phyloP scores from a whole-genome alignment of 2,888 invertebrate genomes.

The Conchocele bisecta region DNA sequence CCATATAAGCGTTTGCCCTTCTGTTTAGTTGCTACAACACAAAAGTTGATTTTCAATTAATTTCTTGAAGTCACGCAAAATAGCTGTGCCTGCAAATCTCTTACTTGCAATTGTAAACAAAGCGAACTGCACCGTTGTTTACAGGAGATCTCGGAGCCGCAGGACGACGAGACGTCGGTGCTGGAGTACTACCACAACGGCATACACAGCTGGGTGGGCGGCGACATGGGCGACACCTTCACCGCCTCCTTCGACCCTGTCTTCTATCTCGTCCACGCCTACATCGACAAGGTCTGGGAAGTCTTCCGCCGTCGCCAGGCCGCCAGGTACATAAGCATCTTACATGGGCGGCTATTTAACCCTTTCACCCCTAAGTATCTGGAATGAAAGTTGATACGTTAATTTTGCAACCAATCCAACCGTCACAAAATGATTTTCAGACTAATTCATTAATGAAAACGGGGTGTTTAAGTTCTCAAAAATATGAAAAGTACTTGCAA shows the following conservation, averaged over 20 bases:
- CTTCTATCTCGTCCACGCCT: constrained; percentile 65
- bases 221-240: constrained; percentile 56
- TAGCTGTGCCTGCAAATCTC: no score
- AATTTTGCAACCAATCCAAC: no score
- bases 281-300: constrained; percentile 57
- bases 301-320: constrained; percentile 53
- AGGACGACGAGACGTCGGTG: constrained; percentile 39
- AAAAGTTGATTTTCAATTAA: not conserved
- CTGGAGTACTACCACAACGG: constrained; percentile 61
- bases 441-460: no score
- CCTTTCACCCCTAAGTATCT: no score
- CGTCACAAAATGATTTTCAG: no score
- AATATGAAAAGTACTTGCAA: no score
- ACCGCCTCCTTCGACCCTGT: constrained; percentile 62
- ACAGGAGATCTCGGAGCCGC: constrained; percentile 32
- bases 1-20: no score
- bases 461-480: no score
- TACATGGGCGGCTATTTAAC: no score
- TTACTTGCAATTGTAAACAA: no score
- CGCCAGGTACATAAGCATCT: constrained; percentile 12
- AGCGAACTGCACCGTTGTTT: not conserved
- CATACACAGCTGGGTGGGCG: constrained; percentile 63
- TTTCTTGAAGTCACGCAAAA: no score
- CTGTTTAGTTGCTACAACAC: not conserved
- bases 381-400: no score